Conservation (phyloP, 30 jellyfish, hydroid and myxozoan genomes). For the Aurelia aurita region DNA sequence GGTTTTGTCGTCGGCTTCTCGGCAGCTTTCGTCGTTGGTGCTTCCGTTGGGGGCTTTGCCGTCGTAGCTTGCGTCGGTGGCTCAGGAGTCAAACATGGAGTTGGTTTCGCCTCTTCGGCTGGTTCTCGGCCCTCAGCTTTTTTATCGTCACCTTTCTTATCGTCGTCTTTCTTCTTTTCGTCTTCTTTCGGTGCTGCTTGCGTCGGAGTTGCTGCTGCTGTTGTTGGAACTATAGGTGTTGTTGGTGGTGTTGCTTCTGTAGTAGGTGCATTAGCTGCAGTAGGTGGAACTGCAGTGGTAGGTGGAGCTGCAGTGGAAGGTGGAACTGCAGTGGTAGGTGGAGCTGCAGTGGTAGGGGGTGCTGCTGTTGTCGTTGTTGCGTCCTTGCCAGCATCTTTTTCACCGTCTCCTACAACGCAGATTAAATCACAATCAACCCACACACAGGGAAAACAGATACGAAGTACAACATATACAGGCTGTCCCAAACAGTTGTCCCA, state of each 20-base stretch:
- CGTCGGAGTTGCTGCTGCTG: not conserved
- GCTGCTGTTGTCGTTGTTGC: not conserved
- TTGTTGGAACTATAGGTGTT: not conserved
- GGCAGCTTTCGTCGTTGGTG: slow-evolving; percentile 9
- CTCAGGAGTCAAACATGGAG: slow-evolving; percentile 1
- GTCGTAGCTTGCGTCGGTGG: not conserved
- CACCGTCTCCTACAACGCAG: not conserved
- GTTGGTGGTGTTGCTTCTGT: not conserved
- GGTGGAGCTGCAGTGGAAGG: not conserved
- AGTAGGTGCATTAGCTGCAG: not conserved
- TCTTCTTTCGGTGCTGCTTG: not conserved
- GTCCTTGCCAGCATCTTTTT: not conserved
- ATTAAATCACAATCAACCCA: not conserved
- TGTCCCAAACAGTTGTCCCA: too few species aligned
- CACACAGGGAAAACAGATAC: too few species aligned
- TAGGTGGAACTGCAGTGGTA: not conserved
- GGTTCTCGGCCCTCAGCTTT: slow-evolving; percentile 15
- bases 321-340: slow-evolving; percentile 1
- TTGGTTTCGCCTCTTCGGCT: slow-evolving; percentile 6
- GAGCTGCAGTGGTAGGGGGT: not conserved
- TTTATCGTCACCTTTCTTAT: slow-evolving; percentile 23
- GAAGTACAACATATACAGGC: too few species aligned
- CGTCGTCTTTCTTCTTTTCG: slow-evolving; percentile 22
- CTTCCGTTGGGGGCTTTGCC: not conserved
- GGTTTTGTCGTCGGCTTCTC: not conserved